Evolutionary conservation across 1,140 invertebrate genomes (phyloP), one percentile per base, ranked within the genome.

Genomic region (Zeugodacus cucurbitae): DNA sequence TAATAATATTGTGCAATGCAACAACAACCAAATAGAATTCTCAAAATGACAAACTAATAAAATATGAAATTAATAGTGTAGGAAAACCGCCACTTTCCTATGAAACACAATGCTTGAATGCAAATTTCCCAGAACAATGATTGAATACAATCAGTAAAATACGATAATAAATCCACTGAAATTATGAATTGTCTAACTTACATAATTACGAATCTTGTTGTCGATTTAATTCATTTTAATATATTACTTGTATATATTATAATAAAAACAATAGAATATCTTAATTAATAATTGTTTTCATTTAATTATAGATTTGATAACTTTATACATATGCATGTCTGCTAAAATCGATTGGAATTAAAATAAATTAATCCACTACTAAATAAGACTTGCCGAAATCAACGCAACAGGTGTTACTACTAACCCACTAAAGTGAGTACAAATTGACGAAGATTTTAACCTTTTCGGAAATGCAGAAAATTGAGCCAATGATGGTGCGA

Each of bases 401-500:
- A 10, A 10, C n/a, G 7, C n/a, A 62, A 26, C 58, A 62, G 58
- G 58, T 62, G 58, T 26, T 62, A 22, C 26, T 10, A 26, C 26
- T 62, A n/a, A 26, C 26, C 58, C 58, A 62, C 22, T 22, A n/a
- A 62, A 22, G n/a, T n/a, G 58, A n/a, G 26, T 10, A 62, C 17
- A 5, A 74, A 74, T 37, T 74, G 1, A 17, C 34, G 32, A 74
- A 41, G 41, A 34, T 34, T 41, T 74, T 74, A 20, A 74, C 67
- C 67, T 74, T 74, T 74, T 74, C 34, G 67, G 67, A 41, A 74
- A 74, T 32, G 41, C 34, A 74, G 34, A 74, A 74, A 37, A n/a
- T n/a, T 37, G 34, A 3, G 41, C 34, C 29, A 41, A 37, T 74
- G 32, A 8, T 41, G 17, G 17, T 41, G 34, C 20, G 64, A 10